Percentiles rank a stretch among this genome's conserved stretches.
phyloP scores from a whole-genome alignment of 2,797 vertebrate species.

The Columba guinea region DNA sequence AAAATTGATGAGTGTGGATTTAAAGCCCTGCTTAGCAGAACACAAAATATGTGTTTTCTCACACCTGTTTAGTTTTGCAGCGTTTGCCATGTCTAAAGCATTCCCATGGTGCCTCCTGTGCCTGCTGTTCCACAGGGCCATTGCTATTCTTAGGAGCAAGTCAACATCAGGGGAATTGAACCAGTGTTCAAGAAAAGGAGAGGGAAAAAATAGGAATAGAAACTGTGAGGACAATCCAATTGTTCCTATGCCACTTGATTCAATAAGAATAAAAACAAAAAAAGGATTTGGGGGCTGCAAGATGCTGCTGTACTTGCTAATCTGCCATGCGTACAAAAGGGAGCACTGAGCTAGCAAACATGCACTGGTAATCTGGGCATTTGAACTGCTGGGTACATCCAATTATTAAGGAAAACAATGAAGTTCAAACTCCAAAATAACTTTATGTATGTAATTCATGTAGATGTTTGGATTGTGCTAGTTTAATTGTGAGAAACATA shows the following conservation, averaged over 20 bases:
- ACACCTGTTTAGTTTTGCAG: background rate
- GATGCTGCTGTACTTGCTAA: background rate
- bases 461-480: background rate
- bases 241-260: slow-evolving; percentile 29
- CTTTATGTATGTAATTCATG: background rate
- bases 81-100: background rate
- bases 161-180: background rate
- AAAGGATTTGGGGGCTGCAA: slow-evolving; percentile 27
- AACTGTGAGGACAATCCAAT: slow-evolving; percentile 25
- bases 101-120: background rate
- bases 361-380: background rate
- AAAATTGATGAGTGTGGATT: background rate
- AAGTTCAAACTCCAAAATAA: background rate
- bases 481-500: background rate
- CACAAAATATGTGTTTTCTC: background rate
- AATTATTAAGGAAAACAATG: slow-evolving; percentile 7
- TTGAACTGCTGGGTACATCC: background rate
- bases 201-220: background rate
- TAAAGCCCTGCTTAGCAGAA: background rate
- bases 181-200: background rate
- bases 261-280: slow-evolving; percentile 22
- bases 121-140: background rate
- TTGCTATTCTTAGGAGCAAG: slow-evolving; percentile 6
- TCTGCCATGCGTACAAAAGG: background rate
- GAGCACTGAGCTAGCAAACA: background rate